phyloP scores from a whole-genome alignment of 2,888 invertebrate genomes.

The Eristalis arbustorum region DNA sequence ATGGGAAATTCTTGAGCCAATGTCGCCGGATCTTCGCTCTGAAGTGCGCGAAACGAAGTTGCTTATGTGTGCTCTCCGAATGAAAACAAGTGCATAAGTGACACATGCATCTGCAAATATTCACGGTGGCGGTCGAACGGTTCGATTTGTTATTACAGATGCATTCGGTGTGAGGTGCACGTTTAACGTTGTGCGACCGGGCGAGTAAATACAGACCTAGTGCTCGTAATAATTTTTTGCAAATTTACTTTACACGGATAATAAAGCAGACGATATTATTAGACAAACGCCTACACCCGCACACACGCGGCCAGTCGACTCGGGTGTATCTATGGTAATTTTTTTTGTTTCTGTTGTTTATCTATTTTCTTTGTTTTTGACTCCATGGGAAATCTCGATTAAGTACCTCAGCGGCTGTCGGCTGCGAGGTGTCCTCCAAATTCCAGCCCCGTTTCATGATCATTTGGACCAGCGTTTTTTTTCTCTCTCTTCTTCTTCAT shows the following conservation, averaged over 20 bases:
- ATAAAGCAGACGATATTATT: constrained; percentile 52
- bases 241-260: constrained; percentile 49
- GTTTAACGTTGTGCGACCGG: constrained; percentile 23
- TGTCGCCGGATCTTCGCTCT: constrained; percentile 53
- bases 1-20: constrained; percentile 61
- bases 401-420: not conserved
- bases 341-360: constrained; percentile 34
- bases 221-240: constrained; percentile 36
- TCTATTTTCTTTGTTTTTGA: constrained; percentile 13
- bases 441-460: constrained; percentile 1
- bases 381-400: constrained; percentile 56
- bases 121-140: constrained; percentile 57
- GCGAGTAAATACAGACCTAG: not conserved
- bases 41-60: constrained; percentile 64
- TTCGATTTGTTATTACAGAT: constrained; percentile 62
- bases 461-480: not conserved
- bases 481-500: not conserved
- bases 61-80: constrained; percentile 26
- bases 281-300: constrained; percentile 31
- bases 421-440: constrained; percentile 15
- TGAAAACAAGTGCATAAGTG: constrained; percentile 22
- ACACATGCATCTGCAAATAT: constrained; percentile 60
- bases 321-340: constrained; percentile 47
- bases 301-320: not conserved
- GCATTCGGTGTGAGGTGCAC: constrained; percentile 56